Percentiles rank a stretch among this genome's conserved stretches.
These are phyloP conservation scores for Tachina lurida DNA, from an alignment of 2,888 invertebrate genomes.

Conservation along the genomic window DNA sequence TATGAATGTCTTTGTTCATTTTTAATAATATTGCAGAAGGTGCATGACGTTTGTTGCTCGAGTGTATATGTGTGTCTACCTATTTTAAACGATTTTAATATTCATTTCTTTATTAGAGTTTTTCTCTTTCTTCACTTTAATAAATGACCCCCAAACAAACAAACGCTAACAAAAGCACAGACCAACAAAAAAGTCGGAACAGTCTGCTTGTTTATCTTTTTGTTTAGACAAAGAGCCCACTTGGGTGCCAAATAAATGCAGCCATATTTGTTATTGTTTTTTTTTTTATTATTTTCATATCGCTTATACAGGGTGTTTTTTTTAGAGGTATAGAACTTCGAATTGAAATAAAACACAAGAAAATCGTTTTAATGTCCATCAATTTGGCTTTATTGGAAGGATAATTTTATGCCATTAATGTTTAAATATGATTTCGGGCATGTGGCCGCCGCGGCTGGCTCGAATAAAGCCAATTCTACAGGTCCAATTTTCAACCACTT, in stretches of 20 bases:
- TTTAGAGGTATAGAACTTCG: no score
- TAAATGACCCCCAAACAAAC: slow-evolving; percentile 35
- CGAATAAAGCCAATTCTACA: no score
- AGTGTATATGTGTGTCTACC: slow-evolving; percentile 40
- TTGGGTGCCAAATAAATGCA: slow-evolving; percentile 64
- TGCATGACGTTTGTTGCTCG: slow-evolving; percentile 12
- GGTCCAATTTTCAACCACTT: no score
- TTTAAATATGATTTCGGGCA: no score
- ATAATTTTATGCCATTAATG: no score
- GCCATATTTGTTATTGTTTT: slow-evolving; percentile 35
- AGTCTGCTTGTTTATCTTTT: slow-evolving; percentile 33
- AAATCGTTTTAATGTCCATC: no score
- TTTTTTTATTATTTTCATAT: slow-evolving; percentile 30
- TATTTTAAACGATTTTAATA: slow-evolving; percentile 59
- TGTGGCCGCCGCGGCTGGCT: no score
- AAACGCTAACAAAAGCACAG: slow-evolving; percentile 33
- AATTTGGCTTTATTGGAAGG: no score
- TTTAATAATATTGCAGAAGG: slow-evolving; percentile 30
- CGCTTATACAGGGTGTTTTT: no score
- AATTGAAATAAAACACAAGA: no score
- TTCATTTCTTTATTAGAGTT: slow-evolving; percentile 51
- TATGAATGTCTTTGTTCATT: neutral
- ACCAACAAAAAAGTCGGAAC: slow-evolving; percentile 10
- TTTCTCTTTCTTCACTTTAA: neutral
- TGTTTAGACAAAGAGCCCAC: slow-evolving; percentile 49